Conservation (phyloP, 2,797 vertebrate genomes). For the Sebastes kiyomatsui region DNA sequence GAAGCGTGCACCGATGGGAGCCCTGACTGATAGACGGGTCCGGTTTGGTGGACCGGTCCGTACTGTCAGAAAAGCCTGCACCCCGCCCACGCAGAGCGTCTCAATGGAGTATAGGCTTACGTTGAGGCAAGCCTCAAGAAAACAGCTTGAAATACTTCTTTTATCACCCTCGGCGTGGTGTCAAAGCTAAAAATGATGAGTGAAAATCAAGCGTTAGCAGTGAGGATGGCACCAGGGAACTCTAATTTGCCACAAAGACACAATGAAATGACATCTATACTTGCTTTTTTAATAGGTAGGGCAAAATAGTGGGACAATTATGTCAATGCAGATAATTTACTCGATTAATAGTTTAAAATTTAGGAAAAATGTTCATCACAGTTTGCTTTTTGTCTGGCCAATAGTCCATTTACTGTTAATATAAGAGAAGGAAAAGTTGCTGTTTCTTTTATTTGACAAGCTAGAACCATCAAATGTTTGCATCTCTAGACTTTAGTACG, state of each 20-base stretch:
- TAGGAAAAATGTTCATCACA: too few relatives aligned
- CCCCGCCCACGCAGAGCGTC: neutral
- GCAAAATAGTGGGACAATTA: too few relatives aligned
- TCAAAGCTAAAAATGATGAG: neutral
- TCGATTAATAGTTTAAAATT: too few relatives aligned
- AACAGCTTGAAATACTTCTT: neutral
- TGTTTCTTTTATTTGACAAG: neutral
- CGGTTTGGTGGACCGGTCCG: neutral
- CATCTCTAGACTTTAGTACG: neutral
- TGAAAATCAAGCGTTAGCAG: neutral
- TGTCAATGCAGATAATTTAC: too few relatives aligned
- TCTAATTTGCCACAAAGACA: too few relatives aligned
- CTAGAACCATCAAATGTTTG: neutral
- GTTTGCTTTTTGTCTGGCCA: too few relatives aligned
- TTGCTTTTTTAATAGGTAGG: too few relatives aligned
- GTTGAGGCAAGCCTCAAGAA: neutral
- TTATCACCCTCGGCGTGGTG: neutral
- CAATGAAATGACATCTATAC: too few relatives aligned
- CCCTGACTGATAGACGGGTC: neutral
- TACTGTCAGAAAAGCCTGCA: neutral
- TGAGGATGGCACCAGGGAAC: neutral
- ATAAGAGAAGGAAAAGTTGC: neutral
- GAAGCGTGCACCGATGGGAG: neutral
- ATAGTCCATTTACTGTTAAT: too few relatives aligned
- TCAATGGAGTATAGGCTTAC: conserved; percentile 5